Conservation (phyloP, 2,797 vertebrate genomes). For the Pristis pectinata region DNA sequence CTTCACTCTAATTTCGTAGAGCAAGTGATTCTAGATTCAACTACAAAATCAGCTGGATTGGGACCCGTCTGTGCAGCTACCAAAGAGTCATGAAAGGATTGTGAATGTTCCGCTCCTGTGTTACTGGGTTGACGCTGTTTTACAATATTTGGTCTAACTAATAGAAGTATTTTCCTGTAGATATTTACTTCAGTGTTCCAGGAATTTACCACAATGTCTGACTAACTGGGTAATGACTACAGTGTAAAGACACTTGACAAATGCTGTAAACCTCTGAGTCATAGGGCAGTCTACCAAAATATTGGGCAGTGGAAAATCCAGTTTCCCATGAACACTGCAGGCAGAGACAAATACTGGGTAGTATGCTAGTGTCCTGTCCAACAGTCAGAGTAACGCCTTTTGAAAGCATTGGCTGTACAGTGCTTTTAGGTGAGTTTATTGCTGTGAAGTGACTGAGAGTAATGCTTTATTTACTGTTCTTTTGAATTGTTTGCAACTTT, state of each 20-base stretch:
- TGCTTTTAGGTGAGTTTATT: not conserved
- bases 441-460: not conserved
- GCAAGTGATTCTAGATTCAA: not conserved
- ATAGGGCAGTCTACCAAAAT: conserved; percentile 1
- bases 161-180: not conserved
- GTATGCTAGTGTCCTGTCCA: too few species aligned
- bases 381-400: not conserved
- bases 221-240: conserved; percentile 14
- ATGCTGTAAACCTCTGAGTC: not conserved
- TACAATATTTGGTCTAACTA: not conserved
- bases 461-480: not conserved
- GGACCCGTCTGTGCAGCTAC: not conserved
- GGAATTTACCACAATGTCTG: conserved; percentile 14
- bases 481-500: not conserved
- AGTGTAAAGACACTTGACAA: not conserved
- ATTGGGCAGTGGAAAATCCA: not conserved
- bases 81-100: not conserved
- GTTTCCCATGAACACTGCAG: not conserved
- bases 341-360: not conserved
- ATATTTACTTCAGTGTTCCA: conserved; percentile 18
- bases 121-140: not conserved
- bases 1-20: not conserved
- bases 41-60: not conserved
- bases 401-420: not conserved
- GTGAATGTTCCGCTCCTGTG: not conserved